Evolutionary conservation across 2,797 vertebrate species (phyloP), one percentile per base, ranked within the genome.

Genomic region (Denticeps clupeoides): DNA sequence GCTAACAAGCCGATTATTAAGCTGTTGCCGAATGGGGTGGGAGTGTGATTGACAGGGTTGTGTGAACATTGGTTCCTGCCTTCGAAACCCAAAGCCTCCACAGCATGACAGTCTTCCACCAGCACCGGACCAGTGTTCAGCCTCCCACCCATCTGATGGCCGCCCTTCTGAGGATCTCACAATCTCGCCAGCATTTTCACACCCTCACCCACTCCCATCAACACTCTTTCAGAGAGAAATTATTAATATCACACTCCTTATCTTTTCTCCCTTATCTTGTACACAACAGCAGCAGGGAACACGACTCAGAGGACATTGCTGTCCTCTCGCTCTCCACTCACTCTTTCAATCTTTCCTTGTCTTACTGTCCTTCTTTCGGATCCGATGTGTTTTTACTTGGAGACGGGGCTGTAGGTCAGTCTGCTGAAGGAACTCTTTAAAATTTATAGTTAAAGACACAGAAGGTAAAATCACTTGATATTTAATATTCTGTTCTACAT

Each of bases 181-280:
- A 45, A 49, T 35, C 60, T 51, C 45, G 18, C 21, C 15, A 49
- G 64, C 49, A 55, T 45, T 59, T 60, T 64, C 59, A 61, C 67
- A 60, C 64, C 55, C 35, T 33, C 44, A 50, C 13, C n/a, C 24
- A 12, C 33, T 62, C 62, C 58, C 56, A 65, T 70, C 49, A 60
- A 61, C 67, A 64, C 62, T 29, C 49, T 57, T 40, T 43, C 50
- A 47, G 50, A 57, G 37, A 64, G 58, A 55, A 47, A 72, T 66
- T 68, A 69, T 65, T 65, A 67, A 70, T 62, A 58, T 47, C 46
- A 56, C 54, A 46, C 41, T 41, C 32, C 25, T 27, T 32, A 15
- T 32, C 9, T 42, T 23, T 32, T 16, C 22, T 45, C 16, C 22
- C 7, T 10, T 19, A 4, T 15, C 45, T 45, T 47, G 21, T 56